Base-by-base conservation (phyloP, 2,888 invertebrate species). In the Nomada fucata region DNA sequence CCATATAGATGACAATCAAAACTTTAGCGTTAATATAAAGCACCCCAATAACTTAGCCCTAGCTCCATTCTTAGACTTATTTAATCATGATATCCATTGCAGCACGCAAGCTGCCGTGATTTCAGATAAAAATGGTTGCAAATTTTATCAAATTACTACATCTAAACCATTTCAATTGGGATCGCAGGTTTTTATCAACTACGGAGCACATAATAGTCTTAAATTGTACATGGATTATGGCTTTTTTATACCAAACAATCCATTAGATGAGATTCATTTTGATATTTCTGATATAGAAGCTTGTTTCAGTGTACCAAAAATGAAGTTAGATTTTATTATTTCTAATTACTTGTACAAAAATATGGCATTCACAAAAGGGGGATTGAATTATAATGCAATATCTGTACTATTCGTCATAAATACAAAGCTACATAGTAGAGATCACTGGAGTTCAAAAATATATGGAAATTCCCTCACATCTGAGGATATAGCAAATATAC, bases 201-300 rank as follows among this genome's bases (percentile, higher is more conserved):
- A 98, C 92, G 98, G 98, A 0, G 94, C 96, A 55, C 97, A 98
- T 92, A 95, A 96, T 88, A 98, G 97, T 94, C 93, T 95, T 0
- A 97, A 97, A 92, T 94, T 98, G n/a, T 95, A 97, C 50, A 94
- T 96, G 0, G 97, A 98, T 90, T 98, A 98, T 94, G 98, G 98
- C 0, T 98, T 98, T 93, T 96, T 96, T 89, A 93, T 97, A 81
- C 95, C 96, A 0, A 91, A 94, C 9, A 98, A 97, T 94, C 94
- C 95, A 50, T 94, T 97, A 88, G 97, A 97, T 93, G 95, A 94
- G 91, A 95, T 97, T 69, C 94, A 94, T 70, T 95, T 97, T 89
- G 92, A 94, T 50, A 94, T 96, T 89, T 94, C 94, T 55, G 95
- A 95, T 88, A 92, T 97, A 53, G 92, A 94, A 83, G 85, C 91